These are phyloP conservation scores for Trogon melanurus DNA, from an alignment of 2,113 vertebrate species.

Conservation along the genomic window DNA sequence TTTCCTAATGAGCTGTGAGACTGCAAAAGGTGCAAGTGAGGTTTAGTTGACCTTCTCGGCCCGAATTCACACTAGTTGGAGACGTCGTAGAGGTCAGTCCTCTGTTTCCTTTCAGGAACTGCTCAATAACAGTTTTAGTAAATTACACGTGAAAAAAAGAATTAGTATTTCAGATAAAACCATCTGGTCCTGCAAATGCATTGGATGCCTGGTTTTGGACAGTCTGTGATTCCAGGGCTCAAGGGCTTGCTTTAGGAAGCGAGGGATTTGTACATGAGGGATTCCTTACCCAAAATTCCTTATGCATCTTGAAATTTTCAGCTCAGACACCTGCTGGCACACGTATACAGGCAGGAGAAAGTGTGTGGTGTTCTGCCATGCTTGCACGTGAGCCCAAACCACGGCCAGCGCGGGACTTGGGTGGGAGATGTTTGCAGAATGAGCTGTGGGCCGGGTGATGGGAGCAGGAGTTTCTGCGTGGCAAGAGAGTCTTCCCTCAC, in stretches of 20 bases:
- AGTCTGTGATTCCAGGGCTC: conserved; percentile 2
- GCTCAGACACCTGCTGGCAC: conserved; percentile 33
- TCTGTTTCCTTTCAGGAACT: conserved; percentile 60
- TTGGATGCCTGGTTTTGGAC: not conserved
- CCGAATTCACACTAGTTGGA: not conserved
- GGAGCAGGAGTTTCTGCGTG: not conserved
- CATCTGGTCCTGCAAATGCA: conserved; percentile 42
- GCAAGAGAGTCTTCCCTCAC: not conserved
- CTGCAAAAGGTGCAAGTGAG: not conserved
- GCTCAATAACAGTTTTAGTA: conserved; percentile 5
- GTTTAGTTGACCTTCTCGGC: not conserved
- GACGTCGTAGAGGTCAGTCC: not conserved
- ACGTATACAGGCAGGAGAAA: not conserved
- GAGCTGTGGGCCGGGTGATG: not conserved
- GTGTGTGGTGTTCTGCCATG: conserved; percentile 19
- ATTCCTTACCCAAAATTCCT: not conserved
- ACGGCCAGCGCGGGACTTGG: not conserved
- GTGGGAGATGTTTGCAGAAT: not conserved
- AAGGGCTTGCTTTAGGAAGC: not conserved
- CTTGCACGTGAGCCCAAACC: conserved; percentile 2
- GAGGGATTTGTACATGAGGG: conserved; percentile 1
- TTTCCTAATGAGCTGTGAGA: conserved; percentile 1
- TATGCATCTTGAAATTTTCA: conserved; percentile 48
- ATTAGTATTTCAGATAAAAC: conserved; percentile 32
- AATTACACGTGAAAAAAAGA: conserved; percentile 12